phyloP scores from a whole-genome alignment of 2,888 invertebrate genomes.

The Lasius fuliginosus region DNA sequence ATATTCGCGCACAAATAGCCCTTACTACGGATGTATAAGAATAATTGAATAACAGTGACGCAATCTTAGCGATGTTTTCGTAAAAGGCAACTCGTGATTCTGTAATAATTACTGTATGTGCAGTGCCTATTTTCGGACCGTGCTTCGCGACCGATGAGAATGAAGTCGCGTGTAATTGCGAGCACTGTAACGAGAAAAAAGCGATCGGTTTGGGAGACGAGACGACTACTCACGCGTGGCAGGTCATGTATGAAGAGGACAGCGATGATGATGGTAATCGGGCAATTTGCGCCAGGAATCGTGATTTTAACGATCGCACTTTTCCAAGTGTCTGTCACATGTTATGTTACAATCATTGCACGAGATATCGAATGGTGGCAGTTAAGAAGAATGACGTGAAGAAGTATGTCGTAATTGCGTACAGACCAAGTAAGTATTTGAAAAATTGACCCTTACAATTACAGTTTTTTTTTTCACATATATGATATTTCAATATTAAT shows the following conservation, averaged over 20 bases:
- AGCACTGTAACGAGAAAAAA: slow-evolving; percentile 74
- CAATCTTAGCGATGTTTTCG: background rate
- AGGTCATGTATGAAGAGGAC: slow-evolving; percentile 73
- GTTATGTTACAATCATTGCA: slow-evolving; percentile 82
- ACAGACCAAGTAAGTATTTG: slow-evolving; percentile 79
- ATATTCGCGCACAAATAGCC: background rate
- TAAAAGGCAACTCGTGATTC: background rate
- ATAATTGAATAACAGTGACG: slow-evolving; percentile 15
- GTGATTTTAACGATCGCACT: slow-evolving; percentile 78
- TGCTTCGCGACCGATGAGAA: slow-evolving; percentile 8
- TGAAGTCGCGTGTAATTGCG: slow-evolving; percentile 73
- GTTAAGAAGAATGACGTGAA: slow-evolving; percentile 63
- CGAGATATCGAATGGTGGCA: slow-evolving; percentile 72
- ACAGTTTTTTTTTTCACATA: background rate
- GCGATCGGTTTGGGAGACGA: slow-evolving; percentile 72
- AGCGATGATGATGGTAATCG: slow-evolving; percentile 78
- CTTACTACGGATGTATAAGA: background rate
- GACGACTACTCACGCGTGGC: slow-evolving; percentile 28
- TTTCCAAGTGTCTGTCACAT: slow-evolving; percentile 83
- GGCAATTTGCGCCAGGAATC: slow-evolving; percentile 83
- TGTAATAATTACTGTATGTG: slow-evolving; percentile 25
- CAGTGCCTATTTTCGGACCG: slow-evolving; percentile 22
- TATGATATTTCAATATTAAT: background rate
- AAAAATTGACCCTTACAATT: background rate
- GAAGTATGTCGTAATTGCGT: slow-evolving; percentile 67